phyloP scores from a whole-genome alignment of 2,113 vertebrate species.

The Cryptomyrus ogoouensis region DNA sequence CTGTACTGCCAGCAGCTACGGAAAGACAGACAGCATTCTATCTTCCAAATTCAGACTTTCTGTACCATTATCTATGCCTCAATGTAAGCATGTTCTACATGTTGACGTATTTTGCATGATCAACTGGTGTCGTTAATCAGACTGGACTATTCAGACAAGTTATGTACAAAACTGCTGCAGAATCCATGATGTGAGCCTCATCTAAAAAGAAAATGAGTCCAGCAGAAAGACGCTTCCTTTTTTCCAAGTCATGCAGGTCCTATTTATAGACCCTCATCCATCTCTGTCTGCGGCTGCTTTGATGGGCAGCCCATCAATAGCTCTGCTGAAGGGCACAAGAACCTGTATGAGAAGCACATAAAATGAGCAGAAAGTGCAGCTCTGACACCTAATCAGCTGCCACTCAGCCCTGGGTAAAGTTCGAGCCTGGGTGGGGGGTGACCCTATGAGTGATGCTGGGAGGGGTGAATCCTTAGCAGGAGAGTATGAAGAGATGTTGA shows the following conservation, averaged over 20 bases:
- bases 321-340: background rate
- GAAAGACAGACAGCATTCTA: background rate
- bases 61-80: background rate
- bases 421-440: background rate
- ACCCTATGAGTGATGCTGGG: background rate
- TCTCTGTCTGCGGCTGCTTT: background rate
- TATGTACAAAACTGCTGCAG: background rate
- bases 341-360: background rate
- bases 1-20: background rate
- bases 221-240: background rate
- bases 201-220: background rate
- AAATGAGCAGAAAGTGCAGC: background rate
- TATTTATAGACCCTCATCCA: background rate
- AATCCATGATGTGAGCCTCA: background rate
- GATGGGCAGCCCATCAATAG: background rate
- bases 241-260: background rate
- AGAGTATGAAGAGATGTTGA: background rate
- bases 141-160: background rate
- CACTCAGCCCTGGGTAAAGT: background rate
- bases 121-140: background rate
- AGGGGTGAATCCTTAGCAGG: background rate
- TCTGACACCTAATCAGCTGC: background rate
- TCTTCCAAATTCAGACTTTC: background rate
- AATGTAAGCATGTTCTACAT: background rate
- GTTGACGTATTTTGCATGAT: background rate